Evolutionary conservation across 2,113 vertebrate genomes (phyloP), one percentile per base, ranked within the genome.

Genomic region (Poecile atricapillus): DNA sequence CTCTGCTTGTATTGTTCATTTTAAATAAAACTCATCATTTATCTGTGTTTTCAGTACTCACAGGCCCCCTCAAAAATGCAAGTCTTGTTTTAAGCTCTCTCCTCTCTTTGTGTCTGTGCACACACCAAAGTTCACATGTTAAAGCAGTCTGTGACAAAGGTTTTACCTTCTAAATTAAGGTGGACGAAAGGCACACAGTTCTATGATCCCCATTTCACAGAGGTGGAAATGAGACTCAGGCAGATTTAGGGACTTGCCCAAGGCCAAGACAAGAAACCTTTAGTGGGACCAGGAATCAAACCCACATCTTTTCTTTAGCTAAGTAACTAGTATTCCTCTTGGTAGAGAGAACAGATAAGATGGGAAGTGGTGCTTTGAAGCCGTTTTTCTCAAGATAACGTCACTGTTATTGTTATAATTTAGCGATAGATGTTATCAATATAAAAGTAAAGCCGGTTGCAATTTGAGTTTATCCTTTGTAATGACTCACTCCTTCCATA

Each of bases 391-490:
- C 90, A 67, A 93, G 82, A 91, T 95, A 88, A 94, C 93, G 68
- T 95, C 96, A 97, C 90, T 97, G 94, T 96, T 97, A 96, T 97
- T 95, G 90, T 94, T 97, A 93, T 95, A 96, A 90, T 96, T 94
- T 95, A 95, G 93, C 64, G 76, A 95, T 94, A 95, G 96, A 97
- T 97, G 90, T 94, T 97, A 96, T 97, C 94, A 95, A 95, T 93
- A 94, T 59, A 85, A 91, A 97, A 96, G 90, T 93, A 97, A 97
- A 96, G 95, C 95, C 84, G 82, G 93, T 97, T 93, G 96, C 95
- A 97, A 97, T 97, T 96, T 96, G 87, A 96, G 82, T 95, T 95
- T 97, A 96, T 95, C 96, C 96, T 95, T 95, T 75, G 55, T 83
- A 94, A 95, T 95, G 93, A 95, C 95, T 97, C 96, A 95, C 82